Percentiles rank a stretch among this genome's conserved stretches.
Conservation (phyloP, 1,140 invertebrate species). For the Brachionus koreanus region DNA sequence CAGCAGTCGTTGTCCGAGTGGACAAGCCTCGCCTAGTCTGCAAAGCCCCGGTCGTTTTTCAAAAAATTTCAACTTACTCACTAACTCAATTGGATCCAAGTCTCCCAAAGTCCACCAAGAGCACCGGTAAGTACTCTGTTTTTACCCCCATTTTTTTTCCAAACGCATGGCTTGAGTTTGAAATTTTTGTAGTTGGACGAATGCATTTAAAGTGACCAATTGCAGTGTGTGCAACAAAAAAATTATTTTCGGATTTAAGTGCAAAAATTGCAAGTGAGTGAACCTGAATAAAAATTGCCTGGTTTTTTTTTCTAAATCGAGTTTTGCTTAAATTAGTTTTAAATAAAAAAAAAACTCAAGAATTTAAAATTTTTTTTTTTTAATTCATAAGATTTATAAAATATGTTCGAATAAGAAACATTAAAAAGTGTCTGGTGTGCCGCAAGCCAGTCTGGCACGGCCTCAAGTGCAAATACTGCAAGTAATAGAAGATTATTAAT, state of each 20-base stretch:
- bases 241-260: constrained; percentile 33
- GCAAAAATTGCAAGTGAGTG: constrained; percentile 42
- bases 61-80: background rate
- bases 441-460: constrained; percentile 38
- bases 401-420: constrained; percentile 42
- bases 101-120: background rate
- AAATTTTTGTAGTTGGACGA: background rate
- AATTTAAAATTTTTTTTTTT: background rate
- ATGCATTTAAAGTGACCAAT: constrained; percentile 39
- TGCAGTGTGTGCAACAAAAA: constrained; percentile 36
- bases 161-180: constrained; percentile 15
- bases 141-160: background rate
- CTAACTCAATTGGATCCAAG: background rate
- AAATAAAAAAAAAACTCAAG: too few relatives aligned
- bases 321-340: background rate
- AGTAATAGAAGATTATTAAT: background rate
- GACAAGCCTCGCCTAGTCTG: constrained; percentile 12
- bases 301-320: background rate
- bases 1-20: constrained; percentile 8
- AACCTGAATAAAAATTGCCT: background rate
- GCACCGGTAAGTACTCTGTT: constrained; percentile 5
- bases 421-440: constrained; percentile 33
- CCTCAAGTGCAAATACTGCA: constrained; percentile 44
- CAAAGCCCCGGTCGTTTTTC: background rate
- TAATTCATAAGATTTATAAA: constrained; percentile 24